Base-by-base conservation (phyloP, 2,888 invertebrate species). In the Brachypterus glaber region DNA sequence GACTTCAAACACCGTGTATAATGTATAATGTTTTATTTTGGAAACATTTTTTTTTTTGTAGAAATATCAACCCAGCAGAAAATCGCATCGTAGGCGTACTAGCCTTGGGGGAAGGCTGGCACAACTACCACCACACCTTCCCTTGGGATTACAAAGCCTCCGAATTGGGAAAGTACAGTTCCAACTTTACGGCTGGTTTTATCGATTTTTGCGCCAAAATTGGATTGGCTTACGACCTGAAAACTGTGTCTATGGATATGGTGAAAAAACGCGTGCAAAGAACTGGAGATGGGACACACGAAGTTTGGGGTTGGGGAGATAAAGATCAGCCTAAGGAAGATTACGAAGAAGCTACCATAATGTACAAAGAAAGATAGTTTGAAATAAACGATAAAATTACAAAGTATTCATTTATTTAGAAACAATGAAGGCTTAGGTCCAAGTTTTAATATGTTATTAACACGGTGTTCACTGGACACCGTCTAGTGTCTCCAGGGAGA, bases 121-220 rank as follows among this genome's bases (percentile, higher is more conserved):
- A n/a, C n/a, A n/a, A n/a, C n/a, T n/a, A n/a, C n/a, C n/a, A n/a
- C n/a, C n/a, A 89, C 66, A 71, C 74, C 0, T 88, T 87, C 70
- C 87, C 88, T 3, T 84, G 83, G 77, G 87, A 88, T 58, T 88
- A 88, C 71, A 80, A 83, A 57, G 81, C 87, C 2, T 79, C 84
- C 12, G 88, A 88, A 59, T 72, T 83, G 25, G 85, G 85, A 14
- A 76, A 77, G 55, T 77, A 76, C 62, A 70, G 74, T 41, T 63
- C 80, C 14, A 89, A 89, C 60, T 68, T 81, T 50, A 84, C 87
- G 1, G 82, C 84, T 0, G 67, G 70, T 8, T 82, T 88, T 59
- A 84, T 89, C 50, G 84, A 89, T 59, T 73, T 83, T 56, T 85
- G 84, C 66, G 81, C 86, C 8, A 77, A 75, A 60, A 68, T 91